Base-by-base conservation (phyloP, 2,888 invertebrate genomes). In the Gari tellinella region DNA sequence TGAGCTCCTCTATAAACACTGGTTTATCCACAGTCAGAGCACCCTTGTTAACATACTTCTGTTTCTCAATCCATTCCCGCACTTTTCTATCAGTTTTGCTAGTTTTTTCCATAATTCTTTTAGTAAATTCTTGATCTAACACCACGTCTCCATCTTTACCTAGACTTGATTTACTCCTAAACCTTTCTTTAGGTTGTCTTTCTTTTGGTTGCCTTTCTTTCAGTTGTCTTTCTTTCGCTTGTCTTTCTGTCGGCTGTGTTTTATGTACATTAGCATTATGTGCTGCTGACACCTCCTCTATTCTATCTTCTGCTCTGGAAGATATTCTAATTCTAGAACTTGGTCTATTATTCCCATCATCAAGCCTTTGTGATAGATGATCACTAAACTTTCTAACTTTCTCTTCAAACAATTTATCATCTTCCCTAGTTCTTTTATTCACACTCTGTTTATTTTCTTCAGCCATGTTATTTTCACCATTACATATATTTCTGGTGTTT, bases 1-100 rank as follows among this genome's bases (percentile, higher is more conserved):
- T 78, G 12, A 72, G 37, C 19, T 78, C 78, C 41, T 78, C 78
- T 26, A 78, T 56, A 14, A 67, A n/a, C 57, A 78, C 55, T 31
- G 72, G 51, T 41, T 63, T 58, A 25, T 31, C 60, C 19, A 31
- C 21, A 8, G 31, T 41, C 17, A 25, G 51, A 14, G 15, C 23
- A 10, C 37, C 45, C 15, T 48, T 52, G 19, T 17, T 37, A 17
- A 58, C 2, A n/a, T 38, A 62, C 40, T 70, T 64, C 21, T 74
- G 78, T 12, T 56, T 73, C 61, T 64, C 51, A 31, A 78, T 78
- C 78, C 78, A 78, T 26, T 78, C 78, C 41, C 72, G 55, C 2
- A 78, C 78, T 41, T 70, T 70, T 40, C 45, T 41, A 25, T 70
- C 69, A 5, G 52, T 31, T 31, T 31, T 31, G 10, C 31, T 31